phyloP scores from a whole-genome alignment of 2,113 vertebrate species.

The Tupaia chinensis region DNA sequence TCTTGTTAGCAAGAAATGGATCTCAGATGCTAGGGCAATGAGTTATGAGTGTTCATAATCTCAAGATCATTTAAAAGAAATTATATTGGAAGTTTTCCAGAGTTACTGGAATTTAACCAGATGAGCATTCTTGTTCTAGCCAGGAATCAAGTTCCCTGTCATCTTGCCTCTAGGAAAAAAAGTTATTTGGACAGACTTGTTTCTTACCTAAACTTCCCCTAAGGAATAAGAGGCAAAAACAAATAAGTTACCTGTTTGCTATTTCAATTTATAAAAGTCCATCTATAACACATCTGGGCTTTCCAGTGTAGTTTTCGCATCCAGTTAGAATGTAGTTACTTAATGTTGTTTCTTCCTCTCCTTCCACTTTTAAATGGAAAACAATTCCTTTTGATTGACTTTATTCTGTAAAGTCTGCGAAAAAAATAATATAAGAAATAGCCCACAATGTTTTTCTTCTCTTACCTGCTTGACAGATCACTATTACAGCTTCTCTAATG shows the following conservation, averaged over 20 bases:
- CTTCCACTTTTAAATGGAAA: slow-evolving; percentile 32
- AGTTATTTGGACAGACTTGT: neutral
- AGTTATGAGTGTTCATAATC: neutral
- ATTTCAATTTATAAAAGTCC: neutral
- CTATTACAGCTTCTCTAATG: neutral
- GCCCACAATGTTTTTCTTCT: neutral
- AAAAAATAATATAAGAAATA: neutral
- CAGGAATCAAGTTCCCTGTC: neutral
- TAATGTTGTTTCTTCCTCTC: neutral
- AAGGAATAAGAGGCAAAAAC: neutral
- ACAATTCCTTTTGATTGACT: neutral
- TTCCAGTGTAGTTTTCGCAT: neutral
- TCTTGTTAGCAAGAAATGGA: neutral
- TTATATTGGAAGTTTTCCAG: slow-evolving; percentile 15
- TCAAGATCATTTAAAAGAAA: neutral
- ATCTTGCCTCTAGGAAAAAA: neutral
- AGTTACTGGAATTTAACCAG: neutral
- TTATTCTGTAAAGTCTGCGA: slow-evolving; percentile 3
- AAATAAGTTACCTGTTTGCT: neutral
- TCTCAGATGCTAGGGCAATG: neutral
- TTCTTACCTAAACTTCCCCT: slow-evolving; percentile 23
- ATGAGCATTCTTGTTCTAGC: neutral
- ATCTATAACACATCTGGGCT: neutral
- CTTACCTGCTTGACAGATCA: neutral
- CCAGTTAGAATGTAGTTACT: neutral